These are phyloP conservation scores for Tuberolachnus salignus DNA, from an alignment of 2,888 invertebrate species.

Conservation along the genomic window DNA sequence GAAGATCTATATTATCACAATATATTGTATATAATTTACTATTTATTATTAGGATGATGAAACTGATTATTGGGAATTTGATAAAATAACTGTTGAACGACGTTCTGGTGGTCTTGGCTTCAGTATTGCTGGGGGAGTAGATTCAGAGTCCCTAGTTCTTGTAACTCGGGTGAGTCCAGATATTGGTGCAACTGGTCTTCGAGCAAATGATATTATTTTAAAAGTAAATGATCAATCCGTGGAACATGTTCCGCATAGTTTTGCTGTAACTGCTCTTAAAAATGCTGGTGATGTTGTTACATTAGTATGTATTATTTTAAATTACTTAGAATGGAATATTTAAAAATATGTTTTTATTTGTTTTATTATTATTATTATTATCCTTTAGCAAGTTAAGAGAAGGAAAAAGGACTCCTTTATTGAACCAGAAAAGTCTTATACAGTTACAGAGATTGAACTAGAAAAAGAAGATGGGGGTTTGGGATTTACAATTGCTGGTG, in stretches of 20 bases:
- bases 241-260: slow-evolving; percentile 91
- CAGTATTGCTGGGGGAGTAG: slow-evolving; percentile 97
- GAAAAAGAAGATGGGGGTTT: slow-evolving; percentile 89
- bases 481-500: slow-evolving; percentile 99
- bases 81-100: slow-evolving; percentile 88
- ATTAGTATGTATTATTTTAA: slow-evolving; percentile 70
- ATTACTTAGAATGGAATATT: slow-evolving; percentile 45
- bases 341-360: neutral
- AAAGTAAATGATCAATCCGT: slow-evolving; percentile 92
- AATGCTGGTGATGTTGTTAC: slow-evolving; percentile 93
- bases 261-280: slow-evolving; percentile 96
- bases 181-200: slow-evolving; percentile 90
- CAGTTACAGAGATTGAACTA: slow-evolving; percentile 76
- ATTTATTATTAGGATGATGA: slow-evolving; percentile 49
- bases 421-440: slow-evolving; percentile 66
- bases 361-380: slow-evolving; percentile 57
- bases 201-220: slow-evolving; percentile 94
- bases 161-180: slow-evolving; percentile 97
- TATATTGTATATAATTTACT: neutral
- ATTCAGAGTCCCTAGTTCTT: slow-evolving; percentile 96
- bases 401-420: slow-evolving; percentile 63
- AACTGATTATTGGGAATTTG: slow-evolving; percentile 73
- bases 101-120: slow-evolving; percentile 94
- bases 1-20: neutral
- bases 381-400: slow-evolving; percentile 71